Evolutionary conservation across 2,113 vertebrate species (phyloP).

Genomic region (Phaethornis superciliosus): DNA sequence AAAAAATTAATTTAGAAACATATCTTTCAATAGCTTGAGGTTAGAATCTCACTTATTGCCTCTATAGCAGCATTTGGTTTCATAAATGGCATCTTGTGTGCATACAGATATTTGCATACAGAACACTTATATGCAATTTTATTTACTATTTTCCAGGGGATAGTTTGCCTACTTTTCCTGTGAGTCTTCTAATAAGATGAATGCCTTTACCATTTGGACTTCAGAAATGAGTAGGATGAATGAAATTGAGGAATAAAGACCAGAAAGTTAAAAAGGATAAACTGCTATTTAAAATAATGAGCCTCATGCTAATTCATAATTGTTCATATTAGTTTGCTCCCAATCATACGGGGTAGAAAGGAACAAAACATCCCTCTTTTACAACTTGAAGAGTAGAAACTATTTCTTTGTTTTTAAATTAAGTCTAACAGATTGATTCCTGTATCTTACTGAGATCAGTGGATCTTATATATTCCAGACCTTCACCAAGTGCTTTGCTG

Average conservation of each 20-base stretch:
- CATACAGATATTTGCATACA: background rate
- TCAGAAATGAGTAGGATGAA: background rate
- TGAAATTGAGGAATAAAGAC: background rate
- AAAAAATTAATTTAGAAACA: background rate
- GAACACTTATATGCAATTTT: background rate
- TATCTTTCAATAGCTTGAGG: background rate
- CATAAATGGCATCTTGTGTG: background rate
- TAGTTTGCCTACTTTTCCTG: background rate
- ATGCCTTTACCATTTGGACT: background rate
- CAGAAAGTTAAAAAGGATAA: background rate
- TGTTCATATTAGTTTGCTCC: background rate
- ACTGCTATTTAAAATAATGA: background rate
- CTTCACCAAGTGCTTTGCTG: background rate
- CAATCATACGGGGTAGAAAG: background rate
- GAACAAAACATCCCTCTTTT: background rate
- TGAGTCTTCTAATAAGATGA: background rate
- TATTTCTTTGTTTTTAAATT: background rate
- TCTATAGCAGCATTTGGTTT: background rate
- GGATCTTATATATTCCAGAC: background rate
- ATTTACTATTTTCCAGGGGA: background rate
- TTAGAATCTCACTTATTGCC: background rate
- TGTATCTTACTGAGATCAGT: background rate
- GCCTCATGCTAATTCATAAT: background rate
- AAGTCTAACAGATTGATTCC: background rate
- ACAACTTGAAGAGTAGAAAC: background rate